Evolutionary conservation across 2,113 vertebrate genomes (phyloP), one percentile per base, ranked within the genome.

Genomic region (Atlantisia rogersi): DNA sequence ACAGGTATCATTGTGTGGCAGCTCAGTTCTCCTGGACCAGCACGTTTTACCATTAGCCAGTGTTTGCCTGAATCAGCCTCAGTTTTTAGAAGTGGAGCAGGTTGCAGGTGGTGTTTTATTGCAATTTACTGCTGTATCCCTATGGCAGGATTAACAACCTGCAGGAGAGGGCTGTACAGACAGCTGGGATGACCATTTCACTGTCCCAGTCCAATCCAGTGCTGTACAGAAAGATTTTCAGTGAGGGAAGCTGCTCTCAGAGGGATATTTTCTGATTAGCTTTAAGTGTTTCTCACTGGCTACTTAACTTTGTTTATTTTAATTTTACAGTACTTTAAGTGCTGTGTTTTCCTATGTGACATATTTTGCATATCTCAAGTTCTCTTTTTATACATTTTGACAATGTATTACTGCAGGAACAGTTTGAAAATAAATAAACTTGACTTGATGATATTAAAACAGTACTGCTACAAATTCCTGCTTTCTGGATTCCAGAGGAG

Each of bases 341-440:
- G 69, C 58, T 91, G 5, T 84, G 70, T 89, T 94, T 92, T 94
- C 62, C 69, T 91, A 0, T 69, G 81, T 92, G 86, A 74, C 65
- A 53, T 89, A 73, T 87, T 97, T 94, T 95, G 77, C 81, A 62
- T 96, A 82, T 92, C 59, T 95, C 44, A 65, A 92, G 70, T 85
- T 89, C 35, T 58, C 35, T 73, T 84, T 83, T 95, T 89, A 97
- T 91, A 37, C 63, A 40, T 85, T 95, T 92, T 97, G 94, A 95
- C 95, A 95, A 58, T 86, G 86, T 91, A 64, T 35, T 86, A 87
- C 65, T 91, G 74, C 77, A 92, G 77, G 44, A 95, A 39, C 59
- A 87, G 48, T 94, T 64, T 95, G 84, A 95, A 24, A 78, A 80
- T 86, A 95, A 96, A 89, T 82, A 79, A 95, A 92, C 58, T 75